These are phyloP conservation scores for Agapornis canus DNA, from an alignment of 2,797 vertebrate genomes.

Conservation along the genomic window DNA sequence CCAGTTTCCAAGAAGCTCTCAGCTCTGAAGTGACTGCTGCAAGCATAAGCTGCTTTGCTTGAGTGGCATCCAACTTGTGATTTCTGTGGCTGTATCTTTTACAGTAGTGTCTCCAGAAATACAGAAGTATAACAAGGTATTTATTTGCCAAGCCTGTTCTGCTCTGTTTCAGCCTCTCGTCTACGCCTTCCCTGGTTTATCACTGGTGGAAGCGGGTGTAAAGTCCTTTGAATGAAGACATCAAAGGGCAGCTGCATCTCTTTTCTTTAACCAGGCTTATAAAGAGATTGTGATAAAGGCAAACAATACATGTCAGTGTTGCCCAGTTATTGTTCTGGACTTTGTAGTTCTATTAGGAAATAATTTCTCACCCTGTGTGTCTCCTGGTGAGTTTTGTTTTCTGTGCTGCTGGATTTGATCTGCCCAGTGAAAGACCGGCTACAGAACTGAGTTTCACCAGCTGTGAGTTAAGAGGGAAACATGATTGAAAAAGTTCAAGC, in stretches of 20 bases:
- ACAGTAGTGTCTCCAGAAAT: not conserved
- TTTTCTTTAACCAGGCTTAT: conserved; percentile 79
- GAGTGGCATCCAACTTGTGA: not conserved
- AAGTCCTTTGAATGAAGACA: conserved; percentile 75
- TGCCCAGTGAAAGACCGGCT: conserved; percentile 61
- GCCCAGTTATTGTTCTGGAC: conserved; percentile 74
- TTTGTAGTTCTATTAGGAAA: conserved; percentile 83
- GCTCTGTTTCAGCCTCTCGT: conserved; percentile 37
- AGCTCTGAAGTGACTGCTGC: not conserved
- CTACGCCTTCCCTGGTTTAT: conserved; percentile 30
- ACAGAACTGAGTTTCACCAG: conserved; percentile 40
- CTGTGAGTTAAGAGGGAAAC: conserved; percentile 66
- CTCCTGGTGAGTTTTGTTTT: conserved; percentile 71
- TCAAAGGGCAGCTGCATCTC: conserved; percentile 74
- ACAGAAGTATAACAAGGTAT: not conserved
- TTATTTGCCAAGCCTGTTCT: conserved; percentile 25
- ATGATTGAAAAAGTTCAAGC: conserved; percentile 66
- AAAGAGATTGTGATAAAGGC: conserved; percentile 80
- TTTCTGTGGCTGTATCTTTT: not conserved
- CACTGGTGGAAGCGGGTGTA: conserved; percentile 46
- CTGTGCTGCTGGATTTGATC: conserved; percentile 68
- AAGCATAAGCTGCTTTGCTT: not conserved
- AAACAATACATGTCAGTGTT: conserved; percentile 76
- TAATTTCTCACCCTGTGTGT: conserved; percentile 71
- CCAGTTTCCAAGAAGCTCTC: not conserved